These are phyloP conservation scores for Recurvirostra avosetta DNA, from an alignment of 2,113 vertebrate species.

Conservation along the genomic window DNA sequence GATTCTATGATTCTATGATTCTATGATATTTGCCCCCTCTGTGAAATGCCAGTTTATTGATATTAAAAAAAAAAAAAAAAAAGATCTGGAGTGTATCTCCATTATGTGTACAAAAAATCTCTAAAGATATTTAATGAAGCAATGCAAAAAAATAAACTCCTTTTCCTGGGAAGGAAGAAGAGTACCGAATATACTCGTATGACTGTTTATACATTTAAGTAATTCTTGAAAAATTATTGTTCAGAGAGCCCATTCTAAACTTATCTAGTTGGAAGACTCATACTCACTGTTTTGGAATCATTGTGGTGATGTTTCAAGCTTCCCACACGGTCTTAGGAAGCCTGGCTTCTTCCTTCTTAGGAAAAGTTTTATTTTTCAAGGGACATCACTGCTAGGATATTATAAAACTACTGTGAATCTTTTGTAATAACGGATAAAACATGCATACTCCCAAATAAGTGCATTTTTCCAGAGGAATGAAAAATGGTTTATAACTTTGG, in stretches of 20 bases:
- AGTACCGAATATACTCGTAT: background rate
- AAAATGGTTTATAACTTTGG: background rate
- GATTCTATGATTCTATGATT: too few relatives aligned
- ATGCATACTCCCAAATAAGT: background rate
- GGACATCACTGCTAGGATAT: background rate
- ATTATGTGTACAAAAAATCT: background rate
- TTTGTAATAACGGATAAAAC: background rate
- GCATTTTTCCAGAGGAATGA: background rate
- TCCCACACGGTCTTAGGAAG: background rate
- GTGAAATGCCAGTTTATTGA: background rate
- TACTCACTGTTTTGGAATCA: conserved; percentile 26
- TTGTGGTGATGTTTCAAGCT: conserved; percentile 45
- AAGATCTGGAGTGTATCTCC: background rate
- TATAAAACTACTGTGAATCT: background rate
- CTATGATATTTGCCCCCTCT: background rate
- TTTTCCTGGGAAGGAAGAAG: background rate
- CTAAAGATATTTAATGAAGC: background rate
- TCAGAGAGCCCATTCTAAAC: conserved; percentile 18
- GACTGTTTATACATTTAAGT: background rate
- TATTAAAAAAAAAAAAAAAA: background rate
- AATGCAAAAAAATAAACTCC: background rate
- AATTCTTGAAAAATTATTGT: conserved; percentile 28
- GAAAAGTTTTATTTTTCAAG: conserved; percentile 48
- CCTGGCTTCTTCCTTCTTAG: conserved; percentile 53
- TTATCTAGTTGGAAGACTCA: background rate